These are phyloP conservation scores for Athalia circularis DNA, from an alignment of 2,888 invertebrate genomes.

Conservation along the genomic window DNA sequence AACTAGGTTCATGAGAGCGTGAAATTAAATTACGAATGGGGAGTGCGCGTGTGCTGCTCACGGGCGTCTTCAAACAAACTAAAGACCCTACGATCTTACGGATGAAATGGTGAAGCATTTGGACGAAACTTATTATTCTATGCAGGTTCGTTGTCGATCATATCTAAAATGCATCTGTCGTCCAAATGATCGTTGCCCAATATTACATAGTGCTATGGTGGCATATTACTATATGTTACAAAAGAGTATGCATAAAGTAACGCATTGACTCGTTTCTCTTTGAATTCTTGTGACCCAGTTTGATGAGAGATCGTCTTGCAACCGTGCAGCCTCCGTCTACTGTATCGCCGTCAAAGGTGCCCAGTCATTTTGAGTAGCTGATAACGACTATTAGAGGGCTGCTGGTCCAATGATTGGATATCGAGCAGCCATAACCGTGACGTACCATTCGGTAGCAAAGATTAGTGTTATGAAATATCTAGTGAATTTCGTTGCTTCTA, in stretches of 20 bases:
- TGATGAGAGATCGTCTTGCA: conserved; percentile 25
- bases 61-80: conserved; percentile 5
- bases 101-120: conserved; percentile 8
- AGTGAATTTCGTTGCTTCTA: too few relatives aligned
- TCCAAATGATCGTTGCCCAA: conserved; percentile 13
- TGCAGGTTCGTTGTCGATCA: conserved; percentile 6
- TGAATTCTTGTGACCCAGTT: conserved; percentile 22
- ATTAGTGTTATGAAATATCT: neutral
- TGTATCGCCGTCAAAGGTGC: conserved; percentile 27
- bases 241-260: neutral
- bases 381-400: conserved; percentile 36
- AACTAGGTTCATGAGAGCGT: conserved; percentile 59
- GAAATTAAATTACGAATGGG: conserved; percentile 62
- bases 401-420: conserved; percentile 31
- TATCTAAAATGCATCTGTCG: conserved; percentile 20
- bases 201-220: neutral
- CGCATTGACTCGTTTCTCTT: neutral
- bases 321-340: neutral
- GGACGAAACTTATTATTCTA: conserved; percentile 13
- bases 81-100: neutral
- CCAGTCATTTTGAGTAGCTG: conserved; percentile 31
- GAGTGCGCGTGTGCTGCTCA: conserved; percentile 45
- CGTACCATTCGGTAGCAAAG: conserved; percentile 20
- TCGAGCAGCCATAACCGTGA: conserved; percentile 16
- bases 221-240: neutral